Conservation (phyloP, 64 coral and sea anemone species). For the Pachyseris speciosa region DNA sequence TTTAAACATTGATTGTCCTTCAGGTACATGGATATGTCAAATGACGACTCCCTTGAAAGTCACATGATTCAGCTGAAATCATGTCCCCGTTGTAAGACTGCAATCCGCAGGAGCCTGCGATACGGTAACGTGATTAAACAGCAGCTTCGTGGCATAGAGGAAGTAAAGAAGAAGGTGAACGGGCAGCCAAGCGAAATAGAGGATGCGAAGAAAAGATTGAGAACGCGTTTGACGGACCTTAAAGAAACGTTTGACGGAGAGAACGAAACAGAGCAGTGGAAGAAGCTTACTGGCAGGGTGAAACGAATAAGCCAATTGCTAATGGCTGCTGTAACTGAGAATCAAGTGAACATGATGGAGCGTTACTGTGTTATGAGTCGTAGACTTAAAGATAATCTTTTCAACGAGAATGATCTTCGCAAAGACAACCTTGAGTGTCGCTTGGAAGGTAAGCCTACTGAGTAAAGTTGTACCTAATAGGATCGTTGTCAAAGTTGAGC, state of each 20-base stretch:
- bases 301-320: not conserved
- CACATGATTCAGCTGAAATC: constrained; percentile 63
- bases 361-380: not conserved
- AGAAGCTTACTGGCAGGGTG: not conserved
- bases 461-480: too few relatives aligned
- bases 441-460: not conserved
- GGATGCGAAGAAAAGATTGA: not conserved
- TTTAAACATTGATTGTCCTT: not conserved
- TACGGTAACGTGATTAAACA: constrained; percentile 87
- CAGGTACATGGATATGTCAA: not conserved
- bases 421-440: not conserved
- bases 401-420: not conserved
- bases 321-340: not conserved
- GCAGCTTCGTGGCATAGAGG: constrained; percentile 31
- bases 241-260: not conserved
- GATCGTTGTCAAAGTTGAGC: too few relatives aligned
- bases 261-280: not conserved
- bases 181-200: not conserved
- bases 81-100: constrained; percentile 72
- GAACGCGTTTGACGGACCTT: not conserved
- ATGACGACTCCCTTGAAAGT: not conserved
- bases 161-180: constrained; percentile 48
- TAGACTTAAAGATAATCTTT: not conserved
- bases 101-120: constrained; percentile 74
- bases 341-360: not conserved